Conservation (phyloP, 1,140 invertebrate species). For the Galendromus occidentalis region DNA sequence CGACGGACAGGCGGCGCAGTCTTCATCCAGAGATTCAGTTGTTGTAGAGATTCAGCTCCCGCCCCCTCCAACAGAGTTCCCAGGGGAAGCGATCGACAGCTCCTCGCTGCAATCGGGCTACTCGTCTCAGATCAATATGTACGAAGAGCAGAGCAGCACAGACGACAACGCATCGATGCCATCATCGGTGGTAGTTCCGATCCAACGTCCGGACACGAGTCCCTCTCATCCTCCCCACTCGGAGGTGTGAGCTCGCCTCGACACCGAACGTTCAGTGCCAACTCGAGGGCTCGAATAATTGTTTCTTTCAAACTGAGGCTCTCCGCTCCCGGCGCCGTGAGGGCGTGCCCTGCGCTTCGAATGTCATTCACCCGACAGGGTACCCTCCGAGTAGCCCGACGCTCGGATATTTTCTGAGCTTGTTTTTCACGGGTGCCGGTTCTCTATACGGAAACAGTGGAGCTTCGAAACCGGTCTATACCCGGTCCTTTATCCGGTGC, state of each 20-base stretch:
- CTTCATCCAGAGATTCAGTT: background rate
- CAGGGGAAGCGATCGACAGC: background rate
- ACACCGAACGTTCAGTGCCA: too few relatives aligned
- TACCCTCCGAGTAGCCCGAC: too few relatives aligned
- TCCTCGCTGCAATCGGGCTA: background rate
- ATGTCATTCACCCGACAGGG: too few relatives aligned
- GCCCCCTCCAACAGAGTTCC: background rate
- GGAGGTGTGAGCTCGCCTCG: background rate
- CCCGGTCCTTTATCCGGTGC: too few relatives aligned
- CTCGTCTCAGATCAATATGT: background rate
- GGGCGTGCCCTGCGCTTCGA: too few relatives aligned
- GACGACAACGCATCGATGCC: slow-evolving; percentile 8
- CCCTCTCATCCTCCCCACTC: background rate
- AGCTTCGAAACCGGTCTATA: too few relatives aligned
- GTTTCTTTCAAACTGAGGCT: too few relatives aligned
- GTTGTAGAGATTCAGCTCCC: background rate
- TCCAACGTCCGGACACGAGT: background rate
- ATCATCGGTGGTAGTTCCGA: background rate
- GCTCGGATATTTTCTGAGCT: too few relatives aligned
- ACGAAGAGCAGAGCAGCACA: slow-evolving; percentile 5
- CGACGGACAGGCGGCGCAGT: background rate
- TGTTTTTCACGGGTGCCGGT: too few relatives aligned
- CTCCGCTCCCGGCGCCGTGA: too few relatives aligned
- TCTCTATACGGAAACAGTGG: too few relatives aligned
- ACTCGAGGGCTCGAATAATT: too few relatives aligned